Base-by-base conservation (phyloP, 2,888 invertebrate genomes). In the Nymphalis polychloros region DNA sequence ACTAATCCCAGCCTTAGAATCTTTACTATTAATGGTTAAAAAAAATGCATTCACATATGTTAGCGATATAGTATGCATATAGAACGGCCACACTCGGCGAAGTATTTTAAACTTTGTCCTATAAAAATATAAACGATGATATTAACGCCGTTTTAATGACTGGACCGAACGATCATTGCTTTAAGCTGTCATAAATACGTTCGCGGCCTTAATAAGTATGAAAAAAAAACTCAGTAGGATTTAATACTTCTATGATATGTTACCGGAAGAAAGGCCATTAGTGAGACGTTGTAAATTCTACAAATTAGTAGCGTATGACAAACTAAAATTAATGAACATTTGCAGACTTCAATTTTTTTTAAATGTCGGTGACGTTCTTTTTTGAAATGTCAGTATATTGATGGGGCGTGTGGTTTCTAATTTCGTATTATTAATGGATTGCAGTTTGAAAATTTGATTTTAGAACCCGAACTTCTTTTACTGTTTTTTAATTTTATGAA, bases 291-390 rank as follows among this genome's bases (percentile, higher is more conserved):
- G 84, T 92, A 89, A 90, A 90, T 92, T 88, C 84, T 81, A 90
- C 89, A 90, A 91, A 92, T 92, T 90, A 90, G 88, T 86, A 79
- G 83, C 77, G 84, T 91, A 89, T 89, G 90, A 91, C 90, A 92
- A 87, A 90, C 85, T 86, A 85, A 90, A 85, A 92, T 92, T 90
- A 89, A 92, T 91, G 87, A 79, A 78, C 76, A 81, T 79, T 82
- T 79, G 84, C 84, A 79, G 76, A 79, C 55, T 49, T 19, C 31
- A 27, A 78, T 73, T 89, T 89, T 90, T 87, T 83, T 41, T 41
- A 82, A 80, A 79, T 81, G 76, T 77, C 80, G 76, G 79, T 86
- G 74, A 67, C 70, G 73, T 79, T 77, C 77, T 84, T 90, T 3
- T 57, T 31, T 35, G n/a, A 55, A 41, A 41, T 55, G 17, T 17